Evolutionary conservation across 2,888 invertebrate genomes (phyloP), one percentile per base, ranked within the genome.

Genomic region (Microplitis deprimator): DNA sequence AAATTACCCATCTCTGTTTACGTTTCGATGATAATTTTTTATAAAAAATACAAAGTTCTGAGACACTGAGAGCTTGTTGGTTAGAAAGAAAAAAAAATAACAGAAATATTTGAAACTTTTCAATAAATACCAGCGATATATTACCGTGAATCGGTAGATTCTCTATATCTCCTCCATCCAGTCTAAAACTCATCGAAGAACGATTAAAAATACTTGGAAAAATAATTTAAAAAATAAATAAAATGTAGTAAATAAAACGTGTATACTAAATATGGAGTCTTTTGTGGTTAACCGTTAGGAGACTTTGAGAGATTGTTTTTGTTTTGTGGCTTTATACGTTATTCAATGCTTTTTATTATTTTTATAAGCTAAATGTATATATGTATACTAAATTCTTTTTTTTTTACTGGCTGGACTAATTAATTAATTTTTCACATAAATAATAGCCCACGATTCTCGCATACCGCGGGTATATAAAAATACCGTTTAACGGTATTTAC

Each of bases 1-100:
- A 77, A 77, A 77, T 77, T 77, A 73, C 72, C 73, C 68, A 62
- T 61, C 68, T 73, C 68, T 77, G 68, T 77, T 77, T 62, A 77
- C 73, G 76, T 77, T 77, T 73, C 76, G 73, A 77, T 72, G 68
- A 68, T 41, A 38, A 68, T 68, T 13, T 38, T 13, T 10, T 39
- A 67, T 50, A 50, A 16, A 20, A 17, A 67, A 38, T 41, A 41
- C 39, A 4, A 29, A 29, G 3, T 29, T 70, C 20, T 50, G 13
- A 60, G 60, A 70, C 20, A 38, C 6, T 60, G 65, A 65, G 29
- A 73, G 65, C 17, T 13, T 41, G 38, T 17, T 61, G 17, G 38
- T 61, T 73, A 38, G 7, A 20, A 73, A n/a, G 50, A n/a, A 65
- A n/a, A 29, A 61, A 41, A 50, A 20, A 29, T 16, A 64, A 67